These are phyloP conservation scores for Sweltsa coloradensis DNA, from an alignment of 1,140 invertebrate species.

Conservation along the genomic window DNA sequence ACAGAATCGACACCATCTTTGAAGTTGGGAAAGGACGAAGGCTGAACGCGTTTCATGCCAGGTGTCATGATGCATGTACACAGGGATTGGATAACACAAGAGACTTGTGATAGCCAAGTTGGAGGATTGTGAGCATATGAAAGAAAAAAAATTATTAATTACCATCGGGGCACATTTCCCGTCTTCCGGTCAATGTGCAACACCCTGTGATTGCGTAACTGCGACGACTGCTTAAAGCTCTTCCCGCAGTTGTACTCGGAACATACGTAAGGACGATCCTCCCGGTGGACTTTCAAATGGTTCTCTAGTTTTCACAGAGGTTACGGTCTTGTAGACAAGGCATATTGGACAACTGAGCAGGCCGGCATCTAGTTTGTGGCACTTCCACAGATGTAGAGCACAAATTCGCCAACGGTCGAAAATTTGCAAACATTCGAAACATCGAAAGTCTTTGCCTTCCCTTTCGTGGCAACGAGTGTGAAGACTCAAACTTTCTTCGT, in stretches of 20 bases:
- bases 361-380: constrained; percentile 50
- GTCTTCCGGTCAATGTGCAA: constrained; percentile 38
- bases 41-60: no score
- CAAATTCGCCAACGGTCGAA: constrained; percentile 43
- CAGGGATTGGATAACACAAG: no score
- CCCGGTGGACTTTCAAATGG: constrained; percentile 48
- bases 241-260: constrained; percentile 44
- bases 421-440: no score
- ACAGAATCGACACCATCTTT: no score
- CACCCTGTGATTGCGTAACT: constrained; percentile 46
- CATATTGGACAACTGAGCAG: constrained; percentile 49
- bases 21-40: no score
- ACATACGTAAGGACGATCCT: constrained; percentile 42
- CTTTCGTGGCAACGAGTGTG: no score
- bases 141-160: no score
- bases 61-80: no score
- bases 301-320: constrained; percentile 37
- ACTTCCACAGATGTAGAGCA: constrained; percentile 52
- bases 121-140: no score
- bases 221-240: constrained; percentile 47
- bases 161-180: constrained; percentile 16
- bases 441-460: no score
- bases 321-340: constrained; percentile 38
- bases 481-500: no score
- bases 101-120: no score